Evolutionary conservation across 2,113 vertebrate genomes (phyloP).

Genomic region (Campylomormyrus tamandua): DNA sequence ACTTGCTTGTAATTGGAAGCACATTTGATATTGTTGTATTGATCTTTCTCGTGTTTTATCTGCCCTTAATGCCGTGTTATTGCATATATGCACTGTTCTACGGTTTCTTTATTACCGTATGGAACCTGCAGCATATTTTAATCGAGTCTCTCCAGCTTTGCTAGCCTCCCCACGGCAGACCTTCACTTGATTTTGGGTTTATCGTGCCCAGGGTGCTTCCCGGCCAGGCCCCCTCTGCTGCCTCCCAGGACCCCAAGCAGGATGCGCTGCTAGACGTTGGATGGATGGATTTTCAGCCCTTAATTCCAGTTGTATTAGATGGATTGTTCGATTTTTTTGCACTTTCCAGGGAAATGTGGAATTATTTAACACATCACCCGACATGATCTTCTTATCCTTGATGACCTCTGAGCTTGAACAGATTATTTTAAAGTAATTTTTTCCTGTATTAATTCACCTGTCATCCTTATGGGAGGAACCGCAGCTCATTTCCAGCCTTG

Average conservation of each 20-base stretch:
- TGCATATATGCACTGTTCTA: neutral
- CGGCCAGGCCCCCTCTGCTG: neutral
- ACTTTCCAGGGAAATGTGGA: neutral
- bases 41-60: neutral
- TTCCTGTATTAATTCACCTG: neutral
- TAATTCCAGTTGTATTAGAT: neutral
- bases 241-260: neutral
- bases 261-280: neutral
- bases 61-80: neutral
- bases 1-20: neutral
- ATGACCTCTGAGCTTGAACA: neutral
- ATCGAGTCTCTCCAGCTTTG: neutral
- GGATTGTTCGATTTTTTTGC: neutral
- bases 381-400: neutral
- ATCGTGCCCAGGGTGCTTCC: neutral
- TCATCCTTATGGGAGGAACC: neutral
- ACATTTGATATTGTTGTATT: neutral
- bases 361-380: neutral
- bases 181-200: neutral
- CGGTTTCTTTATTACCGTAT: neutral
- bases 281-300: neutral
- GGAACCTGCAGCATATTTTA: neutral
- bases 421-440: neutral
- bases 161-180: neutral
- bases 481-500: neutral